Percentiles rank a stretch among this genome's conserved stretches.
phyloP scores from a whole-genome alignment of 2,113 vertebrate species.

The Scalopus aquaticus region DNA sequence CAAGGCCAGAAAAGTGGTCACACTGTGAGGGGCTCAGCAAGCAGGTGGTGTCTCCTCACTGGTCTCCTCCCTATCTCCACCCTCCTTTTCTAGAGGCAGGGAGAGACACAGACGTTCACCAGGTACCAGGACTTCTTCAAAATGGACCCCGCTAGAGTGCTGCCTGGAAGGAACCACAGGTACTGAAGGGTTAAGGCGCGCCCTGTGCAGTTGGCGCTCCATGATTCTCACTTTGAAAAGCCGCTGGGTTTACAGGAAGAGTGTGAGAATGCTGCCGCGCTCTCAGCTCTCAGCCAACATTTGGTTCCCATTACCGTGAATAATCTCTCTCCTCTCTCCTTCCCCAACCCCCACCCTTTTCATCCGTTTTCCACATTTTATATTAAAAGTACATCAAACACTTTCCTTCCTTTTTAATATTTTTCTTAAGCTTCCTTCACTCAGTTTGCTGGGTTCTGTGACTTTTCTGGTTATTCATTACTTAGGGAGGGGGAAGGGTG shows the following conservation, averaged over 20 bases:
- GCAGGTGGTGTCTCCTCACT: background rate
- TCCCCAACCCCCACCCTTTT: slow-evolving; percentile 50
- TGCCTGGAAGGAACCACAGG: slow-evolving; percentile 1
- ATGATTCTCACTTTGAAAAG: slow-evolving; percentile 79
- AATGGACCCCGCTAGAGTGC: background rate
- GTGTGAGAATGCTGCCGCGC: slow-evolving; percentile 79
- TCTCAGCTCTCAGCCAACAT: slow-evolving; percentile 88
- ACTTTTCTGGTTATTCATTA: slow-evolving; percentile 71
- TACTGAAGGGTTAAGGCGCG: slow-evolving; percentile 78
- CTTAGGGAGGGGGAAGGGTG: background rate
- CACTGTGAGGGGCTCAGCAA: background rate
- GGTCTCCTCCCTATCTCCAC: too few species aligned
- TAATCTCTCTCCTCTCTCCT: slow-evolving; percentile 79
- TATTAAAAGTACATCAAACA: slow-evolving; percentile 89
- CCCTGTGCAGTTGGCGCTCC: slow-evolving; percentile 56
- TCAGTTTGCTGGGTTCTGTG: slow-evolving; percentile 63
- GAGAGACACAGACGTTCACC: background rate
- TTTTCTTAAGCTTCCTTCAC: slow-evolving; percentile 81
- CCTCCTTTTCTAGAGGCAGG: background rate
- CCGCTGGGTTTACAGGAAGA: slow-evolving; percentile 81
- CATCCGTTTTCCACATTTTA: slow-evolving; percentile 78
- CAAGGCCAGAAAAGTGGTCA: background rate
- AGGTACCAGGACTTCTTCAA: background rate
- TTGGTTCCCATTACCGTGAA: slow-evolving; percentile 91
- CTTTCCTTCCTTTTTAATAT: slow-evolving; percentile 83